phyloP scores from a whole-genome alignment of 2,113 vertebrate species.

The Rhinoptilus africanus region DNA sequence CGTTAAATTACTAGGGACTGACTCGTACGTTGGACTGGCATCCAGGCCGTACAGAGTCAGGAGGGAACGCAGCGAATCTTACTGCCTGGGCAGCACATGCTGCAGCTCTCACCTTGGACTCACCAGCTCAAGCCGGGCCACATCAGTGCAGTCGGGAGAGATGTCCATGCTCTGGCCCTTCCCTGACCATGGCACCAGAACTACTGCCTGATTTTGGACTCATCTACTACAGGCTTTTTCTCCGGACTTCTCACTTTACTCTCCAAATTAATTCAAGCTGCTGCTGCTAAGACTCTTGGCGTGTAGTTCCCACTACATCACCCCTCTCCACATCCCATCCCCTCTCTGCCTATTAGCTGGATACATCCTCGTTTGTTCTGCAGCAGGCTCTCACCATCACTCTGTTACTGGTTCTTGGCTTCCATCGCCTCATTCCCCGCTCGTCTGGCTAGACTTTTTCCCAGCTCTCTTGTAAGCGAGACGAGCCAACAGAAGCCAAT shows the following conservation, averaged over 20 bases:
- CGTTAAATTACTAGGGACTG: not conserved
- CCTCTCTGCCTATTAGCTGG: not conserved
- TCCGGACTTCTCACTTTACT: not conserved
- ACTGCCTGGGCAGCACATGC: accelerated
- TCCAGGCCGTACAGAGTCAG: not conserved
- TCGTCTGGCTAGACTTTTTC: not conserved
- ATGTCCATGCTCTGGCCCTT: not conserved
- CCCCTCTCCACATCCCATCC: not conserved
- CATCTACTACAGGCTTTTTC: not conserved
- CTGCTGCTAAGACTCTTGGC: not conserved
- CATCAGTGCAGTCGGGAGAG: not conserved
- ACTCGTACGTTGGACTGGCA: not conserved
- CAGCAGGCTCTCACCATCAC: accelerated
- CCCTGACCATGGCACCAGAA: not conserved
- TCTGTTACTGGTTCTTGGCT: not conserved
- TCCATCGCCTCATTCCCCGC: not conserved
- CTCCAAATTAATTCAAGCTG: conserved; percentile 1
- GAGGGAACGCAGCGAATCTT: not conserved
- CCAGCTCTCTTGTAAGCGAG: not conserved
- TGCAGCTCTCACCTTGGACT: not conserved
- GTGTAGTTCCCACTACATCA: not conserved
- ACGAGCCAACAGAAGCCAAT: not conserved
- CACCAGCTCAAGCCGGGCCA: accelerated
- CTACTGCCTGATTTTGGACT: not conserved
- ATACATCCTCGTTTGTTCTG: accelerated